phyloP scores from a whole-genome alignment of 2,797 vertebrate species.

The Crocodylus rhombifer region DNA sequence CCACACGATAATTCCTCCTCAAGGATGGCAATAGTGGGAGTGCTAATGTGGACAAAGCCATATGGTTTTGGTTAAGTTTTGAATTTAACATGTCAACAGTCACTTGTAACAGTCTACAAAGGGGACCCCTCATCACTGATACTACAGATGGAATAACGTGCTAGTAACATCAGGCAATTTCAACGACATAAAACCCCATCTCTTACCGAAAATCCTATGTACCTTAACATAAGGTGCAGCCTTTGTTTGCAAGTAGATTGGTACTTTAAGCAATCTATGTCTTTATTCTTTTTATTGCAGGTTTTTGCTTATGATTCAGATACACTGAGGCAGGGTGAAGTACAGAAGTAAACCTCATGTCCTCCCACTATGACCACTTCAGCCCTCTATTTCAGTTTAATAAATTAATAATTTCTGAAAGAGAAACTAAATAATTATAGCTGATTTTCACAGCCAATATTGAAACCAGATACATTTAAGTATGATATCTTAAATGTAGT shows the following conservation, averaged over 20 bases:
- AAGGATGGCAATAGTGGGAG: neutral
- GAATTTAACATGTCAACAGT: too few relatives aligned
- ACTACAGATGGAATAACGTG: neutral
- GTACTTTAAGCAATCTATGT: neutral
- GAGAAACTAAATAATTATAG: neutral
- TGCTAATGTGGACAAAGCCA: too few relatives aligned
- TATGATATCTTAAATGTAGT: neutral
- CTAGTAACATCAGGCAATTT: neutral
- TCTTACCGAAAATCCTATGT: neutral
- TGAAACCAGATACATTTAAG: neutral
- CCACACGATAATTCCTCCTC: neutral
- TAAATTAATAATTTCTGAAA: neutral
- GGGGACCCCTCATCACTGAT: neutral
- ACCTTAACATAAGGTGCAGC: fast-evolving
- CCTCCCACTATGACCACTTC: neutral
- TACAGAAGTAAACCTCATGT: neutral
- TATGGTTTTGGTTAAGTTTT: too few relatives aligned
- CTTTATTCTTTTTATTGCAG: neutral
- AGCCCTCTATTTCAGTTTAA: neutral
- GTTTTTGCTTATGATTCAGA: neutral
- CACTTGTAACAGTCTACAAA: too few relatives aligned
- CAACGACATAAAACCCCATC: neutral
- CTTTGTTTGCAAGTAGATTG: neutral
- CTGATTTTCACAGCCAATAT: neutral
- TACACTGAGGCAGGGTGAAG: neutral